These are phyloP conservation scores for Lineus longissimus DNA, from an alignment of 1,140 invertebrate genomes.

Conservation along the genomic window DNA sequence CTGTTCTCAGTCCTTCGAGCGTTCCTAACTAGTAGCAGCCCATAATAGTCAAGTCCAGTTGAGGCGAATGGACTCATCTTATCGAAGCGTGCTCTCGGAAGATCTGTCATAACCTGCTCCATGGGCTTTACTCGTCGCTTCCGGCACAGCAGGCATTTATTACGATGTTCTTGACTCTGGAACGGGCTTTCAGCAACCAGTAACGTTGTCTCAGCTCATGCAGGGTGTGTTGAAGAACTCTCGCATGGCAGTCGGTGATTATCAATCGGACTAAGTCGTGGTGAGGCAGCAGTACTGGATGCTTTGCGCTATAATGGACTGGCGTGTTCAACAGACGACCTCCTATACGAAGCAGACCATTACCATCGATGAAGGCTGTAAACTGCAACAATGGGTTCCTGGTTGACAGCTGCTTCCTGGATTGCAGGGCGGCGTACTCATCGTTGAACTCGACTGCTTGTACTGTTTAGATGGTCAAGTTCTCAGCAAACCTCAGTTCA, in stretches of 20 bases:
- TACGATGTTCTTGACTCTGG: background rate
- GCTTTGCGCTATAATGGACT: background rate
- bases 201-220: conserved; percentile 8
- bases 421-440: background rate
- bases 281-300: conserved; percentile 9
- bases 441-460: background rate
- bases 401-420: background rate
- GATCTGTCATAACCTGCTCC: background rate
- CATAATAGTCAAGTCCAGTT: conserved; percentile 28
- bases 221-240: conserved; percentile 14
- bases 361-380: conserved; percentile 1
- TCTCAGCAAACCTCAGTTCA: background rate
- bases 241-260: conserved; percentile 12
- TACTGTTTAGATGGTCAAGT: background rate
- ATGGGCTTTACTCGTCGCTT: background rate
- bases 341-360: conserved; percentile 4
- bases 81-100: conserved; percentile 12
- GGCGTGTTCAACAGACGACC: background rate
- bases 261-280: conserved; percentile 9
- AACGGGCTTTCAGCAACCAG: conserved; percentile 14
- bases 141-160: background rate
- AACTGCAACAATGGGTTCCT: conserved; percentile 5
- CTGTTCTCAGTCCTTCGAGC: conserved; percentile 23
- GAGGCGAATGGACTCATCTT: conserved; percentile 17
- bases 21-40: conserved; percentile 25